Evolutionary conservation across 2,113 vertebrate species (phyloP).

Genomic region (Crotalus tigris): DNA sequence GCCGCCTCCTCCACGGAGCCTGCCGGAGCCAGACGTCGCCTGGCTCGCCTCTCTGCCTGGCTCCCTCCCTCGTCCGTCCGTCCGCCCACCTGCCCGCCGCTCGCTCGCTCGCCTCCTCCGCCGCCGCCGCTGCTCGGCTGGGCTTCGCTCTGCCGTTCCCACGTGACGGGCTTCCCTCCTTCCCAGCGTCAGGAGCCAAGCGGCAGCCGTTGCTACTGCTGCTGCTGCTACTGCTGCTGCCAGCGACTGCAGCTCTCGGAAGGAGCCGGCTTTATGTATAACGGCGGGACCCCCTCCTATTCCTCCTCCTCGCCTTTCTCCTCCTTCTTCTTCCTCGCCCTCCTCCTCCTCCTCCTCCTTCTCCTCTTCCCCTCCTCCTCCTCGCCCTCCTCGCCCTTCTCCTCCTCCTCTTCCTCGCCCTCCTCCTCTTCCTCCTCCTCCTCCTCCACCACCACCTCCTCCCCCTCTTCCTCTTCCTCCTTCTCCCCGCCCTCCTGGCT

Average conservation of each 20-base stretch:
- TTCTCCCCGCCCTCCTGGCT: too few relatives aligned
- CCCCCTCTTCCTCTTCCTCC: too few relatives aligned
- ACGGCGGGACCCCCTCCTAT: neutral
- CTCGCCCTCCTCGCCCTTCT: too few relatives aligned
- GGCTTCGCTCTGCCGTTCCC: neutral
- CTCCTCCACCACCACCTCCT: too few relatives aligned
- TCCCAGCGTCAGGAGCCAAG: neutral
- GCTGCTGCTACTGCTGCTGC: neutral
- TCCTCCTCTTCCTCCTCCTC: too few relatives aligned
- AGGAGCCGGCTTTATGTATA: neutral
- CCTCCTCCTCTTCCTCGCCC: too few relatives aligned
- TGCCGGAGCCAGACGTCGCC: neutral
- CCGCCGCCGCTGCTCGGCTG: neutral
- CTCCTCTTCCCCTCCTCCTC: too few relatives aligned
- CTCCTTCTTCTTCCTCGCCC: neutral
- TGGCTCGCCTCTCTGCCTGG: neutral
- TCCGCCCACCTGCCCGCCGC: neutral
- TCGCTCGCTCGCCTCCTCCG: neutral
- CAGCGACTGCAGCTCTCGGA: neutral
- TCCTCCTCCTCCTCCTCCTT: too few relatives aligned
- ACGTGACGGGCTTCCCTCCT: neutral
- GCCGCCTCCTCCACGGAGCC: neutral
- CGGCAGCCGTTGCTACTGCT: neutral
- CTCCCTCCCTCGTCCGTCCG: too few relatives aligned
- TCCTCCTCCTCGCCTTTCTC: neutral